These are phyloP conservation scores for Darevskia mixta DNA, from an alignment of 2,797 vertebrate species.

Conservation along the genomic window DNA sequence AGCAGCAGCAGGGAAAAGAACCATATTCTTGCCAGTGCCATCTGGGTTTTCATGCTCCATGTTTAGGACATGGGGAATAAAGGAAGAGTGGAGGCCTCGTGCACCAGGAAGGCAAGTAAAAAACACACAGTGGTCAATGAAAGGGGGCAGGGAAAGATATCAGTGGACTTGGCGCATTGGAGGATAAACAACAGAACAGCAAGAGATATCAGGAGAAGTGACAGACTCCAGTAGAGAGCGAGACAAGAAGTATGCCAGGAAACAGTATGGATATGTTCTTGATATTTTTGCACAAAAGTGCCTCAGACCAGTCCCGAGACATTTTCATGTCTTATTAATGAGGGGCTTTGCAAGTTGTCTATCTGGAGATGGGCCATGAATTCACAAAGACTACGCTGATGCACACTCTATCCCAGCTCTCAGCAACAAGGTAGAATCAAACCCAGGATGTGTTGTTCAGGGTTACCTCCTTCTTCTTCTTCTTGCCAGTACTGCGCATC, in stretches of 20 bases:
- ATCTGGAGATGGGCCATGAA: background rate
- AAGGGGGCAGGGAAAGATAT: background rate
- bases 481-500: conserved; percentile 97
- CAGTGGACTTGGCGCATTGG: background rate
- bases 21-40: background rate
- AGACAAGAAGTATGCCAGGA: background rate
- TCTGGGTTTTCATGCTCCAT: no score
- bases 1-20: background rate
- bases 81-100: no score
- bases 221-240: background rate
- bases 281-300: background rate
- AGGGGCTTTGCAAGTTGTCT: background rate
- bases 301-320: background rate
- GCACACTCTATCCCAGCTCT: no score
- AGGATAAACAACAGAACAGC: background rate
- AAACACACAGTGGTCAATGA: background rate
- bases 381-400: background rate
- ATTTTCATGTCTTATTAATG: background rate
- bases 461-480: conserved; percentile 89
- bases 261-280: background rate
- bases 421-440: background rate
- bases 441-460: background rate
- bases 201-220: background rate
- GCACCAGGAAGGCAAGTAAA: background rate
- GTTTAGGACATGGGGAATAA: background rate